Evolutionary conservation across 35 echinoderm and acorn worm species (phyloP).

Genomic region (Apostichopus californicus): DNA sequence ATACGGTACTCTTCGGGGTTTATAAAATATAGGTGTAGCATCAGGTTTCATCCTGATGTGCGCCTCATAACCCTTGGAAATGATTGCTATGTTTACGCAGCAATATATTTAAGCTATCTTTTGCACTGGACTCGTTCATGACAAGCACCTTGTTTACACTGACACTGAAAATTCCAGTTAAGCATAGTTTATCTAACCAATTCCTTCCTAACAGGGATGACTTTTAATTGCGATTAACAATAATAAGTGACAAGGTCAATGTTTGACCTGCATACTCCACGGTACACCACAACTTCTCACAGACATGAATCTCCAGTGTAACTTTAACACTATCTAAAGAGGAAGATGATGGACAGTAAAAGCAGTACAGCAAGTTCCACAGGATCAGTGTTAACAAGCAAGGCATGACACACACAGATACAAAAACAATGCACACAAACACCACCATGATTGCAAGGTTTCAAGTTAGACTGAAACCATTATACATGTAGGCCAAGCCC

Average conservation of each 20-base stretch:
- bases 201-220: background rate
- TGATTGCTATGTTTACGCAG: slow-evolving; percentile 11
- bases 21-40: slow-evolving; percentile 61
- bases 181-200: background rate
- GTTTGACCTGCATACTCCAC: background rate
- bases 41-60: slow-evolving; percentile 29
- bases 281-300: background rate
- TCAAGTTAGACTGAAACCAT: too few relatives aligned
- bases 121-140: background rate
- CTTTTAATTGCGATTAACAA: too few relatives aligned
- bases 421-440: too few relatives aligned
- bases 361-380: too few relatives aligned
- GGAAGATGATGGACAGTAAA: too few relatives aligned
- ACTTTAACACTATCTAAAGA: background rate
- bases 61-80: slow-evolving; percentile 7
- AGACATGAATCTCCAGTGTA: slow-evolving; percentile 8
- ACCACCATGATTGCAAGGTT: too few relatives aligned
- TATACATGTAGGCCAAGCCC: too few relatives aligned
- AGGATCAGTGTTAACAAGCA: too few relatives aligned
- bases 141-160: background rate
- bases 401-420: too few relatives aligned
- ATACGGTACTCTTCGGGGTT: slow-evolving; percentile 66
- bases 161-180: slow-evolving; percentile 33
- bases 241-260: background rate
- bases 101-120: slow-evolving; percentile 31